Base-by-base conservation (phyloP, 2,888 invertebrate species). In the Caenorhabditis angaria region DNA sequence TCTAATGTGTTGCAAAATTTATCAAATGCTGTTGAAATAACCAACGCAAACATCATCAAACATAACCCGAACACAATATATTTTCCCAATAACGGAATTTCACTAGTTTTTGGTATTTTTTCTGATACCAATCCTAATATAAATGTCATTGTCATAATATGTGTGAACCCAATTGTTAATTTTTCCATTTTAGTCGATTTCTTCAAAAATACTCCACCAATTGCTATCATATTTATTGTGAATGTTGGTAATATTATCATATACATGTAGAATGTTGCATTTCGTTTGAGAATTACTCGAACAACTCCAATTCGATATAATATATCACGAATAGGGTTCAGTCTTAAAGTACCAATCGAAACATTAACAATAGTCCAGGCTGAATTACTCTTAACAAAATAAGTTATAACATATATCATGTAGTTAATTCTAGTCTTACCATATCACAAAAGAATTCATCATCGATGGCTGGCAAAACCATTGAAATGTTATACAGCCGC, bases 141-240 rank as follows among this genome's bases (percentile, higher is more conserved):
- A 24, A 69, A 69, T 2, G 68, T 69, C 68, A 69, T 69, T 14
- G 68, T 69, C 68, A 69, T 69, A n/a, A 69, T 63, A 29, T 69
- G 63, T 10, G 68, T 69, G 29, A 69, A 63, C 10, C 68, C 68
- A 1, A 69, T 63, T 25, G 55, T 64, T 12, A 63, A 50, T 60
- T 59, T 59, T 20, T 63, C 58, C 63, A 69, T 62, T 35, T 53
- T 58, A 48, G 63, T 60, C 3, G 68, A 41, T 22, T 51, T 60
- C 41, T 59, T 69, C n/a, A 69, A 12, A 29, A 69, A 69, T 10
- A 69, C 63, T 6, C 68, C 68, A 25, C 63, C 47, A 14, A 62
- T 69, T 2, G 68, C 63, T 0, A 69, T 55, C 27, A 57, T 50
- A 18, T 68, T 68, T 10, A 68, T 68, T 1, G 62, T 53, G 27